Conservation (phyloP, 2,797 vertebrate genomes). For the Neomorphus geoffroyi region DNA sequence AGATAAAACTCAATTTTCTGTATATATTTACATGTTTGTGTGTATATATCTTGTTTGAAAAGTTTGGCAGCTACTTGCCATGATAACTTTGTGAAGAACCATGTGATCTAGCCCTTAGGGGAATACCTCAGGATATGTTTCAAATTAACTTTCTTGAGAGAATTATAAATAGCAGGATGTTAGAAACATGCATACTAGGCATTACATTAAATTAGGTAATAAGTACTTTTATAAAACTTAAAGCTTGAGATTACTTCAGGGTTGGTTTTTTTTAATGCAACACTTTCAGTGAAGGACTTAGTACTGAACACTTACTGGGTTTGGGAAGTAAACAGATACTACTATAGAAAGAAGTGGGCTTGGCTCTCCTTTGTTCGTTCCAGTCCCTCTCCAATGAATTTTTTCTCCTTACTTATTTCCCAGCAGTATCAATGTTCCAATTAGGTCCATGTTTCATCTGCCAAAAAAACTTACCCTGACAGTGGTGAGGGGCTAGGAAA, state of each 20-base stretch:
- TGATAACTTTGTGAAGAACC: not conserved
- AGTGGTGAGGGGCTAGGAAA: not conserved
- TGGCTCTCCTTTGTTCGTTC: not conserved
- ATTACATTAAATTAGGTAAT: not conserved
- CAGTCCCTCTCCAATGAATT: not conserved
- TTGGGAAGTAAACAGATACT: not conserved
- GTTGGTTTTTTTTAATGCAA: not conserved
- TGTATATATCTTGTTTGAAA: not conserved
- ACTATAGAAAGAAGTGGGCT: not conserved
- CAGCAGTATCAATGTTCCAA: not conserved
- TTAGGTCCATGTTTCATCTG: not conserved
- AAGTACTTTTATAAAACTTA: not conserved
- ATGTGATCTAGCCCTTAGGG: not conserved
- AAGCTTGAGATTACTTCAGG: not conserved
- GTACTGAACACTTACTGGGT: not conserved
- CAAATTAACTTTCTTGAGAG: not conserved
- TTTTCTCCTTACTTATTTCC: not conserved
- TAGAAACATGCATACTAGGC: not conserved
- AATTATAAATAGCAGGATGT: not conserved
- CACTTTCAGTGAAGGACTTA: not conserved
- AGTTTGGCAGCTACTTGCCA: not conserved
- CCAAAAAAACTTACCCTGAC: not conserved
- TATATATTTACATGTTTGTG: not conserved
- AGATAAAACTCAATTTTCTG: not conserved
- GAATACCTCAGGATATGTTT: not conserved